phyloP scores from a whole-genome alignment of 2,888 invertebrate species.

The Microctonus brassicae region DNA sequence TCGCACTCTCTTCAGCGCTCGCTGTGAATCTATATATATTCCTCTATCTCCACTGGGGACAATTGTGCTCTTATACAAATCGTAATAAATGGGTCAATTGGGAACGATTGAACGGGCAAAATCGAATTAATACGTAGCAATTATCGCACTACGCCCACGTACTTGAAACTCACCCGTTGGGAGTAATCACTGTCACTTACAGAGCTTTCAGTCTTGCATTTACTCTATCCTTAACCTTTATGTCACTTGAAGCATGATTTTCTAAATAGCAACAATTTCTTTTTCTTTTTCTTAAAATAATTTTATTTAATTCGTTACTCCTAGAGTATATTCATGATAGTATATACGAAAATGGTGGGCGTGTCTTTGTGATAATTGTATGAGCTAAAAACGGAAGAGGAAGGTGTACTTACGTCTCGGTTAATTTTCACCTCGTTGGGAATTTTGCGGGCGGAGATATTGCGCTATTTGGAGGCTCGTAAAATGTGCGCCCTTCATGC shows the following conservation, averaged over 20 bases:
- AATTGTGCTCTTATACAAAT: conserved; percentile 37
- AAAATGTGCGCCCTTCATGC: conserved; percentile 9
- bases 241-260: neutral
- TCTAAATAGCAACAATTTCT: neutral
- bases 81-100: conserved; percentile 59
- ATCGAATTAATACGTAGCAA: conserved; percentile 64
- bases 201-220: neutral
- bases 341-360: neutral
- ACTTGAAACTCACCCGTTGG: conserved; percentile 23
- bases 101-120: conserved; percentile 55
- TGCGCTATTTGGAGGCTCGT: conserved; percentile 13
- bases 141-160: conserved; percentile 48
- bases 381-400: neutral
- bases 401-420: neutral
- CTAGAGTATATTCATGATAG: too few relatives aligned
- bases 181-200: conserved; percentile 27
- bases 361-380: neutral
- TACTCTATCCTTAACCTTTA: neutral
- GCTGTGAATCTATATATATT: conserved; percentile 7
- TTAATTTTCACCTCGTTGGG: conserved; percentile 17
- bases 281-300: too few relatives aligned
- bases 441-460: conserved; percentile 3
- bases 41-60: conserved; percentile 3
- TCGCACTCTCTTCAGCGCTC: too few relatives aligned
- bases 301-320: too few relatives aligned